A percentile compares a stretch with the other conserved stretches of the same genome.
Conservation (phyloP, 2,113 vertebrate genomes). For the Illadopsis cleaveri region DNA sequence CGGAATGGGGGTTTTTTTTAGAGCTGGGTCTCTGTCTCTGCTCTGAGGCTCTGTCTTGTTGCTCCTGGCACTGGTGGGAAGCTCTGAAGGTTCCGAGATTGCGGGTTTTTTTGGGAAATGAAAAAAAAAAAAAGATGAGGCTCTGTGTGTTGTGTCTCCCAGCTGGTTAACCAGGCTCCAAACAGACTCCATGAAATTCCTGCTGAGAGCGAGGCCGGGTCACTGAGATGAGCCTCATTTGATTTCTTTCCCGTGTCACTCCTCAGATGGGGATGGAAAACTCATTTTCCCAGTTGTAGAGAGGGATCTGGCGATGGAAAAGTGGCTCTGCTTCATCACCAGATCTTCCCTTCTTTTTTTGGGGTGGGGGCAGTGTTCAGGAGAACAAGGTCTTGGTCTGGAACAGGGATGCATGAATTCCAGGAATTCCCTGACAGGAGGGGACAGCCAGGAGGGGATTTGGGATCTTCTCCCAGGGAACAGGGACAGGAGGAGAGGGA, state of each 20-base stretch:
- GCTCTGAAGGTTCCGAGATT: neutral
- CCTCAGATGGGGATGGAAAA: neutral
- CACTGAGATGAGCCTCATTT: neutral
- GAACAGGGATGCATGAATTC: neutral
- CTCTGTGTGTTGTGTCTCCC: slow-evolving; percentile 5
- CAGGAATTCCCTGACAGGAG: neutral
- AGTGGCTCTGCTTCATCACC: neutral
- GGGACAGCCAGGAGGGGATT: fast-evolving
- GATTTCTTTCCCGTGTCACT: neutral
- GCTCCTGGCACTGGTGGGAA: neutral
- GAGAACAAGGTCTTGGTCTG: neutral
- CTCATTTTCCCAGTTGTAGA: neutral
- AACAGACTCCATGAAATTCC: neutral
- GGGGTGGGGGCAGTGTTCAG: neutral
- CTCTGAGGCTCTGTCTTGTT: neutral
- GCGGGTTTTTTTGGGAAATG: neutral
- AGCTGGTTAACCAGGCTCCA: slow-evolving; percentile 19
- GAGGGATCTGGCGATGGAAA: neutral
- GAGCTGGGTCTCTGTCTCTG: neutral
- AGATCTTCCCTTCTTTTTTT: neutral
- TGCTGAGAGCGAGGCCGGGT: neutral
- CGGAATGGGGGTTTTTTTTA: neutral
- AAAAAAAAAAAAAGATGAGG: neutral
- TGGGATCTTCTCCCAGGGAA: neutral
- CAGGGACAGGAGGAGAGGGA: neutral